phyloP scores from a whole-genome alignment of 2,888 invertebrate genomes.

The Hoplodrina blanda region DNA sequence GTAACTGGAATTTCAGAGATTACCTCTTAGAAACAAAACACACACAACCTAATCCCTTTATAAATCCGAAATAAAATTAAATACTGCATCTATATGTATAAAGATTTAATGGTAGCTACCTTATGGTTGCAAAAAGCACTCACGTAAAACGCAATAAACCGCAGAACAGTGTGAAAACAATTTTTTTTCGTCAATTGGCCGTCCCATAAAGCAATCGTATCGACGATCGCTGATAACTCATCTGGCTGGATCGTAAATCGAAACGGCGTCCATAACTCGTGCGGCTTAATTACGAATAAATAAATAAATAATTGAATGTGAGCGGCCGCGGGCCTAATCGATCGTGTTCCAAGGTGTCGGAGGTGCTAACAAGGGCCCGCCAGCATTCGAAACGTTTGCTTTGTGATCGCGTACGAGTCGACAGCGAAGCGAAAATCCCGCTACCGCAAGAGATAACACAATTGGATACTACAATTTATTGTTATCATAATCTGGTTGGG shows the following conservation, averaged over 20 bases:
- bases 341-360: conserved; percentile 80
- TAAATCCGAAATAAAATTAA: neutral
- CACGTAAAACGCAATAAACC: conserved; percentile 24
- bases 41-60: too few species aligned
- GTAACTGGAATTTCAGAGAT: too few species aligned
- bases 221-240: conserved; percentile 81
- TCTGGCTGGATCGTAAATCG: conserved; percentile 84
- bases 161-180: conserved; percentile 62
- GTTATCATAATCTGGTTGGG: conserved; percentile 44
- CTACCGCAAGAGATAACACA: conserved; percentile 65
- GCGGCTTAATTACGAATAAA: conserved; percentile 91
- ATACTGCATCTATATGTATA: neutral
- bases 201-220: conserved; percentile 73
- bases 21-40: too few species aligned
- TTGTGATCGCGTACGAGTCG: conserved; percentile 55
- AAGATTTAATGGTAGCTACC: neutral
- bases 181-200: conserved; percentile 58
- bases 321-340: conserved; percentile 90
- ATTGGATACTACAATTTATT: conserved; percentile 56
- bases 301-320: conserved; percentile 91
- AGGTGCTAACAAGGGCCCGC: conserved; percentile 88
- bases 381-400: conserved; percentile 64
- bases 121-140: neutral
- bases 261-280: conserved; percentile 84
- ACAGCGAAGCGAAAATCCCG: conserved; percentile 53